A percentile compares a stretch with the other conserved stretches of the same genome.
These are phyloP conservation scores for Ostrea edulis DNA, from an alignment of 1,140 invertebrate species.

Conservation along the genomic window DNA sequence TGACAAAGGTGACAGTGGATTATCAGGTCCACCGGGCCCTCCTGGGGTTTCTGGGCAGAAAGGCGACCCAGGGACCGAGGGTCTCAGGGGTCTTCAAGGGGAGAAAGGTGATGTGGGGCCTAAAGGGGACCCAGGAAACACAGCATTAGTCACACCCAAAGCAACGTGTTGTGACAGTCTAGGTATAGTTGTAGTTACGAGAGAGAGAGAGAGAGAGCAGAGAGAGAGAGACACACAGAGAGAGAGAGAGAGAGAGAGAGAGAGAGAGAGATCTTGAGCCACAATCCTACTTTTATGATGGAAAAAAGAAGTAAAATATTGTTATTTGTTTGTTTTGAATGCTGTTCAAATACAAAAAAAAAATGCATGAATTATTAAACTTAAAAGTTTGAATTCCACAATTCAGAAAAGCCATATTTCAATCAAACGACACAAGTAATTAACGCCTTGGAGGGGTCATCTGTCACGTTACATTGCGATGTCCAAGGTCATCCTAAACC, in stretches of 20 bases:
- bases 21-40: not conserved
- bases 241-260: conserved; percentile 40
- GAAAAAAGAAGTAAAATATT: too few relatives aligned
- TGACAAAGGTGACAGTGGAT: not conserved
- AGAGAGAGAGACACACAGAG: conserved; percentile 11
- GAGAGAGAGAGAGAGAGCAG: conserved; percentile 29
- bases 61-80: not conserved
- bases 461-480: conserved; percentile 38
- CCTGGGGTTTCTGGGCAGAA: not conserved
- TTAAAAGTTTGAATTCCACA: too few relatives aligned
- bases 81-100: not conserved
- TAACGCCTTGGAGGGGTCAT: conserved; percentile 44
- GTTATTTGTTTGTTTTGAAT: too few relatives aligned
- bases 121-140: conserved; percentile 11
- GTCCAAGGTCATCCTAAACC: conserved; percentile 44
- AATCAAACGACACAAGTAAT: conserved; percentile 14
- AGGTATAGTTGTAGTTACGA: not conserved
- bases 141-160: not conserved
- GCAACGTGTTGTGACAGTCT: conserved; percentile 46
- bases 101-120: not conserved
- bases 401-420: conserved; percentile 48
- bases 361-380: too few relatives aligned
- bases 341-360: too few relatives aligned
- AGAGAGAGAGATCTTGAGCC: conserved; percentile 15
- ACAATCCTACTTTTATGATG: not conserved